phyloP scores from a whole-genome alignment of 2,797 vertebrate genomes.

The Alectoris magna region DNA sequence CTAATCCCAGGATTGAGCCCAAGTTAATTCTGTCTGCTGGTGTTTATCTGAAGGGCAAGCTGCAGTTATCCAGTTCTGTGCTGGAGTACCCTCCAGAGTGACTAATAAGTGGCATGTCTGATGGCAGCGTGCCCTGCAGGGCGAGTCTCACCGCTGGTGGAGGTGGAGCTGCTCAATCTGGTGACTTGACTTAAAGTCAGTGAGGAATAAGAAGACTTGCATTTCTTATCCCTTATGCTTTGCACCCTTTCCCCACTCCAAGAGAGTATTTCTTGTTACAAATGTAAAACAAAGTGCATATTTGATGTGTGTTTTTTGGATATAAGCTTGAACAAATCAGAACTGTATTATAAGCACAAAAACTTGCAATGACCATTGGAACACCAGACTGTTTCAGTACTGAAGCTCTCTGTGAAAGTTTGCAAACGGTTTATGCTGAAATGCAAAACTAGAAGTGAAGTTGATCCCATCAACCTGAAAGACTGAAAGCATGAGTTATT shows the following conservation, averaged over 20 bases:
- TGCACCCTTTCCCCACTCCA: not conserved
- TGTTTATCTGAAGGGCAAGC: conserved; percentile 38
- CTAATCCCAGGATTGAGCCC: conserved; percentile 39
- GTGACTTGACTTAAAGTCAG: not conserved
- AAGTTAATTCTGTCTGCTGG: conserved; percentile 25
- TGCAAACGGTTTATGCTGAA: not conserved
- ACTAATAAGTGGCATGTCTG: not conserved
- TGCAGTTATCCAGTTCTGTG: not conserved
- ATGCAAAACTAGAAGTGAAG: not conserved
- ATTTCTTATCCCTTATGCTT: not conserved
- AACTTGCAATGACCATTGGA: not conserved
- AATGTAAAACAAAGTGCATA: not conserved
- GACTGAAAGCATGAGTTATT: conserved; percentile 43
- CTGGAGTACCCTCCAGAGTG: not conserved
- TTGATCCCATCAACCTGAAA: conserved; percentile 5
- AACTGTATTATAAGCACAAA: not conserved
- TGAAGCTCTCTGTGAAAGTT: not conserved
- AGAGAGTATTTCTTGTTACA: not conserved
- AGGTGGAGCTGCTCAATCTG: not conserved
- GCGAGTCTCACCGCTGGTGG: not conserved
- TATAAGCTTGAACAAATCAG: not conserved
- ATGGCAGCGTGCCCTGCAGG: not conserved
- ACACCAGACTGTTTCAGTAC: not conserved
- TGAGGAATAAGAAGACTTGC: not conserved
- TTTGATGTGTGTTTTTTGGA: not conserved